These are phyloP conservation scores for Pteronura brasiliensis DNA, from an alignment of 2,113 vertebrate genomes.

Conservation along the genomic window DNA sequence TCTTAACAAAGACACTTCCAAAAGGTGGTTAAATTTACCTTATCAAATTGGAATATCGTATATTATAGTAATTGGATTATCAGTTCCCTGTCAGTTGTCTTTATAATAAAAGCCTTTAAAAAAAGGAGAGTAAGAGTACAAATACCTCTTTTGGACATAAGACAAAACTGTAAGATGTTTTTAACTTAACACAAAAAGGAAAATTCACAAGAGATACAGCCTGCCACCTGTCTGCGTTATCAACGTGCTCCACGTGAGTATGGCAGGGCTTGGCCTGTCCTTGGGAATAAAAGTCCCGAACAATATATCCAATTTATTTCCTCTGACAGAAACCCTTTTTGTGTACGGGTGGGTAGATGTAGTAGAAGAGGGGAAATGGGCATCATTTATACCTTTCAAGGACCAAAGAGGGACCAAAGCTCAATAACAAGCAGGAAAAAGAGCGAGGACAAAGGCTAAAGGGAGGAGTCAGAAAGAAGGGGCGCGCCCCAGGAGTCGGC, in stretches of 20 bases:
- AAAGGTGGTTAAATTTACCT: not conserved
- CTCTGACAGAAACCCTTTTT: slow-evolving; percentile 39
- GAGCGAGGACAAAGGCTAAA: slow-evolving; percentile 52
- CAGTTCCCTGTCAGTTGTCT: not conserved
- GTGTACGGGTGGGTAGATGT: not conserved
- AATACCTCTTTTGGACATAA: not conserved
- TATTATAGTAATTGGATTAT: not conserved
- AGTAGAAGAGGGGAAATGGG: slow-evolving; percentile 27
- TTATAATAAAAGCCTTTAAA: not conserved
- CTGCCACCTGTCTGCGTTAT: not conserved
- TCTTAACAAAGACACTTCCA: not conserved
- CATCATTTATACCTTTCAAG: slow-evolving; percentile 68
- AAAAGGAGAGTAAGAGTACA: not conserved
- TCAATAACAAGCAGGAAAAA: slow-evolving; percentile 61
- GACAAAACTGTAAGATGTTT: not conserved
- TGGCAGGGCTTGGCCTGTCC: slow-evolving; percentile 44
- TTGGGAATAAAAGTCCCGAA: slow-evolving; percentile 65
- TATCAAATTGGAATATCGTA: not conserved
- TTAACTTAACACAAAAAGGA: slow-evolving; percentile 53
- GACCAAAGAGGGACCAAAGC: slow-evolving; percentile 70
- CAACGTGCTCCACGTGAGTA: not conserved
- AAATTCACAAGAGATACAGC: not conserved
- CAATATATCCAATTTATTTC: slow-evolving; percentile 32
- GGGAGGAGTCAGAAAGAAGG: slow-evolving; percentile 37
- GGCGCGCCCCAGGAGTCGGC: slow-evolving; percentile 22